These are phyloP conservation scores for Quadroppia sp. DNA, from an alignment of 2,888 invertebrate species.

Conservation along the genomic window DNA sequence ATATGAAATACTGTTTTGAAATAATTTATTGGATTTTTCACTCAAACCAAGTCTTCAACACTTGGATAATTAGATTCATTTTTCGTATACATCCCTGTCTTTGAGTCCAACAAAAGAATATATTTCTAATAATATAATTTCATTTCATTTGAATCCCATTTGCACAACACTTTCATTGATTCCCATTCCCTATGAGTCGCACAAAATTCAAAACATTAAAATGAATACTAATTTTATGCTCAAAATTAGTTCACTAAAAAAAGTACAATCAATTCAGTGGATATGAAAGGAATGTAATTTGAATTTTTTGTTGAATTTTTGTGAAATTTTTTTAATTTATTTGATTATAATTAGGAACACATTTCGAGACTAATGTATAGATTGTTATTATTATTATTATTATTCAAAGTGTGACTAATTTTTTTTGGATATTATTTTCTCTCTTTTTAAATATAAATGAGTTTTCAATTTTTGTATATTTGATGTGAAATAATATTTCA, in stretches of 20 bases:
- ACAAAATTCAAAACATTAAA: neutral
- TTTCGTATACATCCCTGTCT: too few species aligned
- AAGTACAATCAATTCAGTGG: neutral
- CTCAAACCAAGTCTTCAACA: too few species aligned
- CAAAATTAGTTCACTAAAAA: neutral
- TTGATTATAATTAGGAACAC: conserved; percentile 1
- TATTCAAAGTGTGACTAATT: neutral
- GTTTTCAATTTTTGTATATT: neutral
- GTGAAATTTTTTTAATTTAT: neutral
- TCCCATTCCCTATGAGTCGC: neutral
- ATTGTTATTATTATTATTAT: neutral
- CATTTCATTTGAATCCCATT: neutral
- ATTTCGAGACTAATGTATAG: too few species aligned
- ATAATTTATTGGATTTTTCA: too few species aligned
- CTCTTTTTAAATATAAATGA: neutral
- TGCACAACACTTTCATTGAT: too few species aligned
- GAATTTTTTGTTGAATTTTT: neutral
- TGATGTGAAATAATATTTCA: neutral
- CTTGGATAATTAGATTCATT: too few species aligned
- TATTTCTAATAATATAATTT: too few species aligned
- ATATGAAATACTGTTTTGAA: too few species aligned
- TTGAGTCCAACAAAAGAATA: too few species aligned
- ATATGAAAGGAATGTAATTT: too few species aligned
- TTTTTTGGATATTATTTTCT: neutral
- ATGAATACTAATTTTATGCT: neutral